Conservation (phyloP, 2,113 vertebrate genomes). For the Tylochromis polylepis region DNA sequence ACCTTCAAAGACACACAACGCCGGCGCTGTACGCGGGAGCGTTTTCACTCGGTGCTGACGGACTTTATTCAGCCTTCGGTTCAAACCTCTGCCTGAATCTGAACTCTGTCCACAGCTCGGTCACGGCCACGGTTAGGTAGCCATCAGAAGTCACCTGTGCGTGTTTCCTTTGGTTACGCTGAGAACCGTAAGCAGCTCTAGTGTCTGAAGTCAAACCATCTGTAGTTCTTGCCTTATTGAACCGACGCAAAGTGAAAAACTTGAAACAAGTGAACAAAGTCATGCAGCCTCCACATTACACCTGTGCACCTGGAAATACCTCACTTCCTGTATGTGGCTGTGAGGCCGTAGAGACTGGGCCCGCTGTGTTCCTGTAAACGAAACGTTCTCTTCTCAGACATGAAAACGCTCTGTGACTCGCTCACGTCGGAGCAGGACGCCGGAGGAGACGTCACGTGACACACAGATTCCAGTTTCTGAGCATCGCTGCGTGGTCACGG, state of each 20-base stretch:
- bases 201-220: neutral
- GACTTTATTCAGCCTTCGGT: neutral
- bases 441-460: neutral
- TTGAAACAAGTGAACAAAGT: no score
- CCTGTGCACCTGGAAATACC: no score
- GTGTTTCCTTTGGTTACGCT: neutral
- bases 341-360: neutral
- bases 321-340: no score
- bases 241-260: no score
- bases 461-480: neutral
- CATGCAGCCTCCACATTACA: no score
- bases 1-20: neutral
- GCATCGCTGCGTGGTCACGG: neutral
- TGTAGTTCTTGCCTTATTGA: no score
- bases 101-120: neutral
- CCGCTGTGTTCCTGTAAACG: neutral
- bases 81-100: neutral
- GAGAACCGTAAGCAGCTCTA: neutral
- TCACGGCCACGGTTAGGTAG: neutral
- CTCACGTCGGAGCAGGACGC: neutral
- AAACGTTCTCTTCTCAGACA: fast-evolving
- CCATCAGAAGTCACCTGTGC: neutral
- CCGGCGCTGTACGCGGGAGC: neutral
- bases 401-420: neutral
- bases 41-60: neutral